Base-by-base conservation (phyloP, 2,113 vertebrate species). In the Marcusenius ussheri region DNA sequence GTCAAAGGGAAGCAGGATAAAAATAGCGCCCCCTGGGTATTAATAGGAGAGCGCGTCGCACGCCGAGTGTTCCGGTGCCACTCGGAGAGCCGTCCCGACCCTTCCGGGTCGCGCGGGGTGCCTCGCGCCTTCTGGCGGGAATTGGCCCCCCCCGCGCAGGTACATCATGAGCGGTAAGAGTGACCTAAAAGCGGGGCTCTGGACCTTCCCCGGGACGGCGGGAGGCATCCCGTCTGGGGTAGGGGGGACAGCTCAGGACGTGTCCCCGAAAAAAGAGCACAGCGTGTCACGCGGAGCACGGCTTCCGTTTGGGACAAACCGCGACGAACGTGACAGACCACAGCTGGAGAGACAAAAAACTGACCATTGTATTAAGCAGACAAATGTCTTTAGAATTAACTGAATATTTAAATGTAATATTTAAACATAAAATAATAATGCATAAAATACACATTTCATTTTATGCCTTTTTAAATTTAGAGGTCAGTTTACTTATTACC, bases 11-110 rank as follows among this genome's bases (percentile, higher is more conserved):
- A 84, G 74, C 13, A 21, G n/a, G 66, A 31, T 83, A 91, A 83
- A 89, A 91, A 91, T 89, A 91, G 89, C 88, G 42, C 39, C 70
- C 70, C n/a, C 42, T 24, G 35, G 39, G 50, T 80, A 89, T 87
- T 88, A 89, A 89, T 89, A 88, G 88, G 86, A 87, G 80, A 70
- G 13, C 47, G 39, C 49, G 50, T 89, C 84, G 74, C 88, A 24
- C 27, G 80, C 19, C 3, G 39, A 49, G 49, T 21, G 31, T 24
- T 49, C 21, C 47, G 5, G 42, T 21, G 49, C 46, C 85, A 6
- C 56, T 89, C 62, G 86, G 24, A 66, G 42, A 87, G 58, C 66
- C 27, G 83, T 5, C 83, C 84, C 27, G 17, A 70, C 58, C 45
- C 42, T 66, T 90, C 46, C 3, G 83, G 89, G 56, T 66, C 19